Percentiles rank a stretch among this genome's conserved stretches.
Conservation (phyloP, 2,888 invertebrate genomes). For the Zootermopsis nevadensis region DNA sequence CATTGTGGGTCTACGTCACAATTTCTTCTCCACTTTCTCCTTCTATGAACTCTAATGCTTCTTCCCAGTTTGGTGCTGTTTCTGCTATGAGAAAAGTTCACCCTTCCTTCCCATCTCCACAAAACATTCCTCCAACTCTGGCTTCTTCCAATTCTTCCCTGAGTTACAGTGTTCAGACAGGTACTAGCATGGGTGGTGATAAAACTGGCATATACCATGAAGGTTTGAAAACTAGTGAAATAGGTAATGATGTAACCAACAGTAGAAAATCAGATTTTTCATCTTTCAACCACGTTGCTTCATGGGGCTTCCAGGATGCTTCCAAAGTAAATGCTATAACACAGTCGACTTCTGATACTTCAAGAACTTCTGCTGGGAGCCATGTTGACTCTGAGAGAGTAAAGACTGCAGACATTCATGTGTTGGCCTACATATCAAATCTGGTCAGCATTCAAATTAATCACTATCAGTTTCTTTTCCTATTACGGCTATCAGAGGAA, state of each 20-base stretch:
- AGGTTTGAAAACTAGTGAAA: slow-evolving; percentile 3
- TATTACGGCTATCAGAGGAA: slow-evolving; percentile 85
- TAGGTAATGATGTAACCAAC: background rate
- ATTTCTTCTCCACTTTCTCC: background rate
- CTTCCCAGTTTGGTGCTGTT: slow-evolving; percentile 3
- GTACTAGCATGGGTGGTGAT: background rate
- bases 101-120: background rate
- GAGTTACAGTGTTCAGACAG: slow-evolving; percentile 11
- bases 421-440: slow-evolving; percentile 84
- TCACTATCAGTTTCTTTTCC: slow-evolving; percentile 92
- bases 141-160: slow-evolving; percentile 19
- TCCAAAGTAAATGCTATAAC: slow-evolving; percentile 18
- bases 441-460: slow-evolving; percentile 91
- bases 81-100: background rate
- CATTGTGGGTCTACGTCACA: slow-evolving; percentile 78
- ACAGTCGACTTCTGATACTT: slow-evolving; percentile 2
- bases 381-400: slow-evolving; percentile 19
- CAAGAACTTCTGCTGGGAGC: background rate
- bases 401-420: slow-evolving; percentile 75
- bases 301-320: slow-evolving; percentile 1
- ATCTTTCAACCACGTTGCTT: background rate
- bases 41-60: background rate
- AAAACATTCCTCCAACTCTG: slow-evolving; percentile 3
- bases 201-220: background rate
- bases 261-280: slow-evolving; percentile 8